phyloP scores from a whole-genome alignment of 2,888 invertebrate genomes.

The Elysia crispata region DNA sequence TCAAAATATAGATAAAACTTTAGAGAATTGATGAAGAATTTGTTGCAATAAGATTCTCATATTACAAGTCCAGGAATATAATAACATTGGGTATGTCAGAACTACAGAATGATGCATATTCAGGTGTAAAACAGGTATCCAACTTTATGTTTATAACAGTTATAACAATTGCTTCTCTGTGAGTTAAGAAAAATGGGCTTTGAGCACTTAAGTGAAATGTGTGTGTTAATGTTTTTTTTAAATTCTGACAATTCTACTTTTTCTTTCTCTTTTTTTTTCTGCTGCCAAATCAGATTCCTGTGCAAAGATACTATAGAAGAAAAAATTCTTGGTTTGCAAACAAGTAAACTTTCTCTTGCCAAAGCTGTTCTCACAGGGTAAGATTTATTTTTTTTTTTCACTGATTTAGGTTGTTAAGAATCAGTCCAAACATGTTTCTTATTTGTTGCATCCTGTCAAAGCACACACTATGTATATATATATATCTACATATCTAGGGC shows the following conservation, averaged over 20 bases:
- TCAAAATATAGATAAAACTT: too few species aligned
- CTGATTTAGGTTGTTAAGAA: background rate
- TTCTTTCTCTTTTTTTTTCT: slow-evolving; percentile 45
- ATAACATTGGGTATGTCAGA: too few species aligned
- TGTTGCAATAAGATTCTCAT: too few species aligned
- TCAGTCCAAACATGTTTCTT: background rate
- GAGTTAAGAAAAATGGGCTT: background rate
- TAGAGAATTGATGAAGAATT: too few species aligned
- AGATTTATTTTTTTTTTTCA: slow-evolving; percentile 69
- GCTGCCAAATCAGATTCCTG: slow-evolving; percentile 83
- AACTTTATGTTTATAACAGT: slow-evolving; percentile 2
- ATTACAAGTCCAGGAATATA: too few species aligned
- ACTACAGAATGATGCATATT: too few species aligned
- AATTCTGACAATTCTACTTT: background rate
- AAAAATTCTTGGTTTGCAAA: slow-evolving; percentile 88
- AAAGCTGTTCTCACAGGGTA: slow-evolving; percentile 86
- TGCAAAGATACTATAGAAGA: slow-evolving; percentile 92
- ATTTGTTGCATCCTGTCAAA: too few species aligned
- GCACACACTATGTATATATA: too few species aligned
- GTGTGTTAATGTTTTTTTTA: background rate
- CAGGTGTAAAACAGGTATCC: too few species aligned
- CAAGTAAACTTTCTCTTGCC: slow-evolving; percentile 87
- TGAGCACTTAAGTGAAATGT: background rate
- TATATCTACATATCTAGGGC: too few species aligned
- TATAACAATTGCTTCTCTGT: background rate